A percentile compares a stretch with the other conserved stretches of the same genome.
Evolutionary conservation across 1,140 invertebrate species (phyloP).

Genomic region (Micrasema longulum): DNA sequence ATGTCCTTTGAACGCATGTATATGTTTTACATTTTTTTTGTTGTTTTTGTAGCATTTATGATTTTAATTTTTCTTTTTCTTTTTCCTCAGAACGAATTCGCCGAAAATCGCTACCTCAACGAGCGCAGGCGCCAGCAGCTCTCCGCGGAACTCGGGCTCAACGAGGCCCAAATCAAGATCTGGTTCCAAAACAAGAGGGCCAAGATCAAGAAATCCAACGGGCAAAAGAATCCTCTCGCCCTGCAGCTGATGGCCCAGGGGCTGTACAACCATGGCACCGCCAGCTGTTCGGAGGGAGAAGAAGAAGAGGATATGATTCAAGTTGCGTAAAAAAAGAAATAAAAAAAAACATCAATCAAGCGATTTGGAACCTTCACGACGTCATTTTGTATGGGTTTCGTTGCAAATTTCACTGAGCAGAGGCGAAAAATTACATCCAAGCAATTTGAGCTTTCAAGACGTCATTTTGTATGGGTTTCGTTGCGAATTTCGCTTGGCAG

Average conservation of each 20-base stretch:
- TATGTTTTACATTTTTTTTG: no score
- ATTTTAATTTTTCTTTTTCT: slow-evolving; percentile 30
- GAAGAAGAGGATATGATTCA: slow-evolving; percentile 67
- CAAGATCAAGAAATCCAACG: slow-evolving; percentile 92
- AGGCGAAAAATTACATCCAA: no score
- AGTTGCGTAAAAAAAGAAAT: slow-evolving; percentile 1
- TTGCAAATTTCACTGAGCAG: no score
- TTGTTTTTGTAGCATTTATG: no score
- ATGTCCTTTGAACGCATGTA: no score
- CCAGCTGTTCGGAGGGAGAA: slow-evolving; percentile 78
- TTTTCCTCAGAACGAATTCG: slow-evolving; percentile 78
- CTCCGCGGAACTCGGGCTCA: slow-evolving; percentile 86
- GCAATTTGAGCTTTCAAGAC: no score
- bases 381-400: no score
- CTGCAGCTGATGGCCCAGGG: slow-evolving; percentile 93
- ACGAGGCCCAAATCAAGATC: slow-evolving; percentile 97
- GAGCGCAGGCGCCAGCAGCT: slow-evolving; percentile 89
- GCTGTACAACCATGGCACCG: slow-evolving; percentile 88
- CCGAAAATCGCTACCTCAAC: slow-evolving; percentile 91
- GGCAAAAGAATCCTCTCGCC: slow-evolving; percentile 86
- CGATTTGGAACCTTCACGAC: no score
- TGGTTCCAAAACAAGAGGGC: slow-evolving; percentile 96
- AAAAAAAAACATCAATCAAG: no score
- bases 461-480: no score
- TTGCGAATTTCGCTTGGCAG: no score